These are phyloP conservation scores for Eleginops maclovinus DNA, from an alignment of 2,113 vertebrate genomes.

Conservation along the genomic window DNA sequence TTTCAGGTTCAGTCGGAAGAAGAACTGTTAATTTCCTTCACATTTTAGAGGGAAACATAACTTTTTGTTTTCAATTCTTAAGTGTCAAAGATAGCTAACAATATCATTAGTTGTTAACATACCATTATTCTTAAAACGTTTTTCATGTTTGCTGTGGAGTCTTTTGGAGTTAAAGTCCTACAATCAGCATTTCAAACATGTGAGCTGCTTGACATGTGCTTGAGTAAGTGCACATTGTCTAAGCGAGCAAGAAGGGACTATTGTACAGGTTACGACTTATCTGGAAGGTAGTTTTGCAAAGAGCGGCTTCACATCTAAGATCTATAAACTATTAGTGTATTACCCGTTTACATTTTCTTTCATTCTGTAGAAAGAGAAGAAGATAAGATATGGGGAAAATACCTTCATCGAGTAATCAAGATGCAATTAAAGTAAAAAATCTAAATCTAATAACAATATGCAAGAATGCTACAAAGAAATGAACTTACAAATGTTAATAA, in stretches of 20 bases:
- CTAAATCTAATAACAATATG: background rate
- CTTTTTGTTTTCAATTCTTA: background rate
- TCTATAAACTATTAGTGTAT: background rate
- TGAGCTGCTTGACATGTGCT: slow-evolving; percentile 53
- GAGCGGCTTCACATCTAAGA: background rate
- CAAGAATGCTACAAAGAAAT: background rate
- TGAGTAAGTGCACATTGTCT: slow-evolving; percentile 23
- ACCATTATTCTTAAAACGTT: no score
- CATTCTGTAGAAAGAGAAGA: background rate
- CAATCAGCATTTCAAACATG: background rate
- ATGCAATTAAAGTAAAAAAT: background rate
- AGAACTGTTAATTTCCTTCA: background rate
- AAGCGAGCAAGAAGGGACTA: background rate
- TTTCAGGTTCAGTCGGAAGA: background rate
- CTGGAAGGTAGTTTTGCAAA: background rate
- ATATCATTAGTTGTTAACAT: background rate
- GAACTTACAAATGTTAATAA: background rate
- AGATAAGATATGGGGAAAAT: background rate
- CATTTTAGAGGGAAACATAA: slow-evolving; percentile 1
- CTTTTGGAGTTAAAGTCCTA: slow-evolving; percentile 1
- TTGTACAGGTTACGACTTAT: background rate
- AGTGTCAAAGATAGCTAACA: background rate
- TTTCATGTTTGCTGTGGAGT: background rate
- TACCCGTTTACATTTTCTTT: background rate
- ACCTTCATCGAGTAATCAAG: background rate